These are phyloP conservation scores for Myzus persicae DNA, from an alignment of 1,140 invertebrate species.

Conservation along the genomic window DNA sequence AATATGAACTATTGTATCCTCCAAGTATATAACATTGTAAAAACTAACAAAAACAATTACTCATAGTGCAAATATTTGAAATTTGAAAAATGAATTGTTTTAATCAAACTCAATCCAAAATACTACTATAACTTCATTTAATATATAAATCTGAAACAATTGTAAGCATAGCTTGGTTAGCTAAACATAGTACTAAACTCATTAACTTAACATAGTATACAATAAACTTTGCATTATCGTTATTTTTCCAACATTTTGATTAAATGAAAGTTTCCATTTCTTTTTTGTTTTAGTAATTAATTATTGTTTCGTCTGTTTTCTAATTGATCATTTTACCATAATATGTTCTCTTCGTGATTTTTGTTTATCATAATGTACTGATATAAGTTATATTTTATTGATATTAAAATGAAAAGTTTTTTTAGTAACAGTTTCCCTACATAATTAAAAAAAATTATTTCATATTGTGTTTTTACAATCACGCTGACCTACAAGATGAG, in stretches of 20 bases:
- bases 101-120: not conserved
- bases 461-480: too few relatives aligned
- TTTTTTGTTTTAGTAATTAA: not conserved
- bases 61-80: not conserved
- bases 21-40: not conserved
- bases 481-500: too few relatives aligned
- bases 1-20: not conserved
- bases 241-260: not conserved
- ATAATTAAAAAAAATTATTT: too few relatives aligned
- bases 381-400: not conserved
- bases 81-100: not conserved
- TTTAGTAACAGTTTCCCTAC: too few relatives aligned
- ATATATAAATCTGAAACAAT: not conserved
- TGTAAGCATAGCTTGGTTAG: not conserved
- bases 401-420: too few relatives aligned
- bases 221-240: not conserved
- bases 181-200: not conserved
- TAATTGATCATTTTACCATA: not conserved
- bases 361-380: constrained; percentile 16
- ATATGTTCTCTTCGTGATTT: not conserved
- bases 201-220: not conserved
- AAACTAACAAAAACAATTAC: not conserved
- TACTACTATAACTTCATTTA: not conserved
- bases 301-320: not conserved
- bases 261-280: not conserved